Conservation (phyloP, 2,113 vertebrate genomes). For the Picathartes gymnocephalus region DNA sequence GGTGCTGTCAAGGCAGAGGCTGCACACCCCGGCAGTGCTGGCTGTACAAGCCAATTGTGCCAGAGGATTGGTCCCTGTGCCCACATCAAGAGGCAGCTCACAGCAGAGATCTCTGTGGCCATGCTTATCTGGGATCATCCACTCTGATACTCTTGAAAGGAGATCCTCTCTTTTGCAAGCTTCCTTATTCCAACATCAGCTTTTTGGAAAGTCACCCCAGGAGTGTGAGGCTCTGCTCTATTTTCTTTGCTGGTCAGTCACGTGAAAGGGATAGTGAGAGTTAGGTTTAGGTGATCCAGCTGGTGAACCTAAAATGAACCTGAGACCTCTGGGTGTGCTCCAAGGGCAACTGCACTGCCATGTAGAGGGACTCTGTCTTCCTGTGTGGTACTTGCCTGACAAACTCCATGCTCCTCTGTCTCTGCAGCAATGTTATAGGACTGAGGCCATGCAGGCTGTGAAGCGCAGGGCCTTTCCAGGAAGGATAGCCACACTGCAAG, state of each 20-base stretch:
- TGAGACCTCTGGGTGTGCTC: fast-evolving
- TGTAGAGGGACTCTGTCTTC: background rate
- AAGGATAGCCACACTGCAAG: background rate
- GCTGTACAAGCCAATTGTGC: background rate
- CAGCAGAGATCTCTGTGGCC: background rate
- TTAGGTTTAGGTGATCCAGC: background rate
- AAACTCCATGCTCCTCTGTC: background rate
- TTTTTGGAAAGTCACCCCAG: background rate
- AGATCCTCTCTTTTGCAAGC: background rate
- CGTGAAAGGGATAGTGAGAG: background rate
- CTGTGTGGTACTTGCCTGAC: background rate
- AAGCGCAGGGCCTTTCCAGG: background rate
- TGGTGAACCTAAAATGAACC: background rate
- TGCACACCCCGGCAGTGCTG: background rate
- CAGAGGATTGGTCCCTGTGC: background rate
- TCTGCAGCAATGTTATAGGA: background rate
- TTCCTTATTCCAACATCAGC: background rate
- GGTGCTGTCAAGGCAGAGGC: background rate
- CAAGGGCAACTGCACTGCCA: background rate
- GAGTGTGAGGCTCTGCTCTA: background rate
- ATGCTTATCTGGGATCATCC: background rate
- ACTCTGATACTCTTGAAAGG: background rate
- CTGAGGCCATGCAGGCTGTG: background rate
- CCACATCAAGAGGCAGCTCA: background rate
- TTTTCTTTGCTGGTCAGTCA: background rate